Conservation (phyloP, 2,113 vertebrate species). For the Nyctibius bracteatus region DNA sequence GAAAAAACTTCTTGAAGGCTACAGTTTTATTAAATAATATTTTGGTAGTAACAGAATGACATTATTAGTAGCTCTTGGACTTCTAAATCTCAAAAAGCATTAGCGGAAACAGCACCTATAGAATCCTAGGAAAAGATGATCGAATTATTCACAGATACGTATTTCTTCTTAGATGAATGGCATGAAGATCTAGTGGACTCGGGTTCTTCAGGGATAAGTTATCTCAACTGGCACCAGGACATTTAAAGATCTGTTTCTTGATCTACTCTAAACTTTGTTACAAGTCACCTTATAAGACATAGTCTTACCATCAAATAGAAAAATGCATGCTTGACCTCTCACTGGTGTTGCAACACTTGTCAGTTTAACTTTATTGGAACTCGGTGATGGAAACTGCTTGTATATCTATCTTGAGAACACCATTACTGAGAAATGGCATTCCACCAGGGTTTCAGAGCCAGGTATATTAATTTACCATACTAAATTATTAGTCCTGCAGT, state of each 20-base stretch:
- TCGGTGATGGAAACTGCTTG: neutral
- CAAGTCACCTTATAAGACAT: neutral
- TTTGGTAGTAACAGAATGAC: neutral
- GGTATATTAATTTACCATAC: neutral
- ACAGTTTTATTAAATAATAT: neutral
- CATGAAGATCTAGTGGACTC: neutral
- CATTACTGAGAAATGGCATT: neutral
- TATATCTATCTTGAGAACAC: neutral
- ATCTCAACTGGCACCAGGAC: fast-evolving
- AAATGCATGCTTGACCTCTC: neutral
- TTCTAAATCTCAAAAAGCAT: neutral
- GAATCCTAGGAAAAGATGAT: neutral
- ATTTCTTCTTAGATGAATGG: neutral
- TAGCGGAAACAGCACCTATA: neutral
- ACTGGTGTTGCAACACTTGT: neutral
- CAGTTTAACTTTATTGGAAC: neutral
- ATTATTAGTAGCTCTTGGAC: neutral
- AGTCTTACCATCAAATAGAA: neutral
- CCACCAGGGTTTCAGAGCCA: neutral
- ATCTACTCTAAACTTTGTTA: neutral
- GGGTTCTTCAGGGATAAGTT: neutral
- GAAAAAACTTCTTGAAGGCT: neutral
- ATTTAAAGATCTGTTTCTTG: neutral
- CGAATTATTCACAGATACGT: neutral
- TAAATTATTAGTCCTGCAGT: neutral